phyloP scores from a whole-genome alignment of 2,113 vertebrate species.

The Coreoperca whiteheadi region DNA sequence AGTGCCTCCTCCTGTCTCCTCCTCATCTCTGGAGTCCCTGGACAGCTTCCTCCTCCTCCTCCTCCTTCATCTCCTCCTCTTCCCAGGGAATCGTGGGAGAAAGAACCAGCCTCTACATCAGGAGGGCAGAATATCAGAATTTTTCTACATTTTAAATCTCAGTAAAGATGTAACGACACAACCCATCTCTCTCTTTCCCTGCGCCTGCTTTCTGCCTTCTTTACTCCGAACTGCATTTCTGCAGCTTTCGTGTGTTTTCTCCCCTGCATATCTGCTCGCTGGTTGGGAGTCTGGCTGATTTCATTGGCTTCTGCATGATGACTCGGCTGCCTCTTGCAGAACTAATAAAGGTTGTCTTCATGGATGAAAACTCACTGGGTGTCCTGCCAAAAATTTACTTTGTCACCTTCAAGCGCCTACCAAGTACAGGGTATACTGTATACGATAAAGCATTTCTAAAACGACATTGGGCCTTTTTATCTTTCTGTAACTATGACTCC shows the following conservation, averaged over 20 bases:
- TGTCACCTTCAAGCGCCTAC: neutral
- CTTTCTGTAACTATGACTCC: neutral
- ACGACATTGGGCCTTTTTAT: neutral
- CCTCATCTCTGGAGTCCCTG: constrained; percentile 94
- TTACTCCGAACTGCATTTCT: neutral
- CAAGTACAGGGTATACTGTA: neutral
- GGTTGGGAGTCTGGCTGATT: constrained; percentile 3
- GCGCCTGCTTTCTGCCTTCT: neutral
- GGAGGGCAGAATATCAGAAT: constrained; percentile 4
- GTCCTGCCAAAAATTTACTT: constrained; percentile 15
- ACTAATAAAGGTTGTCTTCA: constrained; percentile 8
- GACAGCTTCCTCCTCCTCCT: constrained; percentile 91
- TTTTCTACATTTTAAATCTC: neutral
- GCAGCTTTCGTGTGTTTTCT: neutral
- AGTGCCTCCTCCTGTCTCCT: constrained; percentile 93
- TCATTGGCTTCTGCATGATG: constrained; percentile 34
- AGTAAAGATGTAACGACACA: neutral
- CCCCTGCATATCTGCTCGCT: neutral
- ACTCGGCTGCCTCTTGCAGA: constrained; percentile 41
- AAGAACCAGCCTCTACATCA: constrained; percentile 89
- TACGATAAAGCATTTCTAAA: neutral
- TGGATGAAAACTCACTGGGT: constrained; percentile 40
- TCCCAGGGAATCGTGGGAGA: constrained; percentile 86
- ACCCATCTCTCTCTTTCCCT: neutral
- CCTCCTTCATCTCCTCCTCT: constrained; percentile 58